These are phyloP conservation scores for Aurelia aurita complex sp. Pacific DNA, from an alignment of 30 jellyfish, hydroid and myxozoan genomes.

Conservation along the genomic window DNA sequence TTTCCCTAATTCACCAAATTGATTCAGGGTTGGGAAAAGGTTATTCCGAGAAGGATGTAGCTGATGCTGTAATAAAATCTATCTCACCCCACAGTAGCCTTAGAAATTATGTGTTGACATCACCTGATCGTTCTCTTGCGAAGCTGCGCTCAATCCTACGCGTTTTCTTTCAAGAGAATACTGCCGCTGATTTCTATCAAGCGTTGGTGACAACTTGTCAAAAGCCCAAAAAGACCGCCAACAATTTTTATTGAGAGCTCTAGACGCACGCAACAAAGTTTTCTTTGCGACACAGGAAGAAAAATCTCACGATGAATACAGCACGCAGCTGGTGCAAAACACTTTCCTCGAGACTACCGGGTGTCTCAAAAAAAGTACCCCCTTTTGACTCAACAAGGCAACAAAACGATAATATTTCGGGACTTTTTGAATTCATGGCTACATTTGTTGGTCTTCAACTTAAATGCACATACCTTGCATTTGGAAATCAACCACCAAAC, in stretches of 20 bases:
- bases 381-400: too few relatives aligned
- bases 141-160: slow-evolving; percentile 8
- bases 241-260: slow-evolving; percentile 38
- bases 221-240: slow-evolving; percentile 23
- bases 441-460: too few relatives aligned
- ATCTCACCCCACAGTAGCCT: slow-evolving; percentile 14
- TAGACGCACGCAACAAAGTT: slow-evolving; percentile 45
- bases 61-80: slow-evolving; percentile 14
- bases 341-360: slow-evolving; percentile 35
- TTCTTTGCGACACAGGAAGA: slow-evolving; percentile 47
- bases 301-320: slow-evolving; percentile 33
- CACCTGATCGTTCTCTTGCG: slow-evolving; percentile 3
- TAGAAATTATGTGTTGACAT: slow-evolving; percentile 4
- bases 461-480: too few relatives aligned
- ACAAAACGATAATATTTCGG: too few relatives aligned
- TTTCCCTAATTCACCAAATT: slow-evolving; percentile 13
- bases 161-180: slow-evolving; percentile 16
- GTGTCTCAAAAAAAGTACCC: background rate
- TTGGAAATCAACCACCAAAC: too few relatives aligned
- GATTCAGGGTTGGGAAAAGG: slow-evolving; percentile 25
- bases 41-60: slow-evolving; percentile 15
- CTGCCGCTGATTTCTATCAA: slow-evolving; percentile 20
- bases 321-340: slow-evolving; percentile 47
- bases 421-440: too few relatives aligned
- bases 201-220: slow-evolving; percentile 28